Conservation (phyloP, 2,888 invertebrate species). For the Argyra leucocephala region DNA sequence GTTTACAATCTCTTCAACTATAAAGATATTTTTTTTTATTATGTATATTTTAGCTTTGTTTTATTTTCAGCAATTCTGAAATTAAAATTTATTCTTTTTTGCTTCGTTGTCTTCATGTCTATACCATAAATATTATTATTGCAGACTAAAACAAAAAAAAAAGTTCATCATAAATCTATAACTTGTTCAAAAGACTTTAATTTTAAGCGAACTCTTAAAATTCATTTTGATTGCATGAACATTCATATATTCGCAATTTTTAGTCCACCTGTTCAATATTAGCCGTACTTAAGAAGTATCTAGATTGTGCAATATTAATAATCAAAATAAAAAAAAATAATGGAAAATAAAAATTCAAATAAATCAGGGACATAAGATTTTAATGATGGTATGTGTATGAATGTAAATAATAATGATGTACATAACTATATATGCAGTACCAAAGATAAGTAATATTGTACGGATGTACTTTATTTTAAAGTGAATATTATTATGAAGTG, state of each 20-base stretch:
- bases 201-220: no score
- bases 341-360: background rate
- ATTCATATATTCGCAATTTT: background rate
- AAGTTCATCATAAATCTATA: background rate
- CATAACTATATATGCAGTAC: background rate
- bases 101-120: background rate
- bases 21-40: no score
- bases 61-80: no score
- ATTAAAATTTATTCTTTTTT: background rate
- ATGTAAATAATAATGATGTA: background rate
- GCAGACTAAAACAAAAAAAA: background rate
- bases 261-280: background rate
- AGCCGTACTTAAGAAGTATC: background rate
- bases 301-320: background rate
- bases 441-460: background rate
- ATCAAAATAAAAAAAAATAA: background rate
- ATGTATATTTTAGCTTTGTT: no score
- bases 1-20: no score
- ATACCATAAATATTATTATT: background rate
- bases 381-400: background rate
- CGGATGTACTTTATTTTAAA: constrained; percentile 1
- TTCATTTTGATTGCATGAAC: no score
- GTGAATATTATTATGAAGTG: background rate
- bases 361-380: background rate
- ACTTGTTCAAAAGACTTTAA: no score